Percentiles rank a stretch among this genome's conserved stretches.
These are phyloP conservation scores for Leucopsar rothschildi DNA, from an alignment of 2,113 vertebrate species.

Conservation along the genomic window DNA sequence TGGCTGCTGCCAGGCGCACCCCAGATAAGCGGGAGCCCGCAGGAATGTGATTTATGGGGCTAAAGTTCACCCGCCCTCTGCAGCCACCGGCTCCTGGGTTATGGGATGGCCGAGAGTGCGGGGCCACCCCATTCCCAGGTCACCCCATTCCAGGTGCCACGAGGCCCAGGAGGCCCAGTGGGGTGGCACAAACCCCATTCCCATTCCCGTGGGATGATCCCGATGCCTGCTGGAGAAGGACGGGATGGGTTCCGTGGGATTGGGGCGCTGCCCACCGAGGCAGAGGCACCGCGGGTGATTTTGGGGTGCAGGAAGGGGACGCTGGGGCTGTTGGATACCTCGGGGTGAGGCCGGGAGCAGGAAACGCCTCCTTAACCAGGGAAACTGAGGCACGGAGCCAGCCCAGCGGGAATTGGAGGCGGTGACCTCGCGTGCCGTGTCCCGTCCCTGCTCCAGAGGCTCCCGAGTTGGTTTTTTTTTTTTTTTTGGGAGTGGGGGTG, in stretches of 20 bases:
- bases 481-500: background rate
- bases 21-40: background rate
- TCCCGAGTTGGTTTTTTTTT: background rate
- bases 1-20: fast-evolving
- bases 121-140: no score
- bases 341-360: background rate
- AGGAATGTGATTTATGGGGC: background rate
- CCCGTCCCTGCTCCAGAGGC: background rate
- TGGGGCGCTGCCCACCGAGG: background rate
- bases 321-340: background rate
- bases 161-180: background rate
- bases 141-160: fast-evolving
- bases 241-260: fast-evolving
- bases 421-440: background rate
- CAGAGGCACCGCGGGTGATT: background rate
- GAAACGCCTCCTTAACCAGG: fast-evolving
- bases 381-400: constrained; percentile 16
- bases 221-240: fast-evolving
- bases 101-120: background rate
- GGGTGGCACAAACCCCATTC: background rate
- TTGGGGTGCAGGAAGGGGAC: background rate
- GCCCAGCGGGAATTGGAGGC: background rate
- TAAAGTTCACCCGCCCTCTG: background rate
- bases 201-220: background rate
- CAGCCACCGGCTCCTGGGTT: fast-evolving